These are phyloP conservation scores for Molorchus minor DNA, from an alignment of 2,888 invertebrate genomes.

Conservation along the genomic window DNA sequence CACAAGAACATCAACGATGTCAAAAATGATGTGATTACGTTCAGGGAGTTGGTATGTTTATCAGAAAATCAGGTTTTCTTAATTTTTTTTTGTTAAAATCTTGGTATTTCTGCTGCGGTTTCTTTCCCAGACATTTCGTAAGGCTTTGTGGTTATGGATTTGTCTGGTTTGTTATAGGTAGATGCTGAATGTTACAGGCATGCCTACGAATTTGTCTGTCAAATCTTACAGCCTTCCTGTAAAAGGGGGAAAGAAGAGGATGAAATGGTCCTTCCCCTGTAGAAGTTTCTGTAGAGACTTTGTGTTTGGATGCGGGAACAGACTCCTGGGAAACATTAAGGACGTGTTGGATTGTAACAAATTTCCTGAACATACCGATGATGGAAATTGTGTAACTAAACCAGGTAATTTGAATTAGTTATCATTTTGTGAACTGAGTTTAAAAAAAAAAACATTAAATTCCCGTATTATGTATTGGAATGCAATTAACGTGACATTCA, in stretches of 20 bases:
- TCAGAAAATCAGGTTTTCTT: neutral
- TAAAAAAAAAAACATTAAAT: neutral
- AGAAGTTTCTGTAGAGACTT: slow-evolving; percentile 87
- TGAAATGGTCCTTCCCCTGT: slow-evolving; percentile 76
- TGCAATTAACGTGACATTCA: slow-evolving; percentile 16
- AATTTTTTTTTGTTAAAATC: no score
- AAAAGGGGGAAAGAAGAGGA: slow-evolving; percentile 62
- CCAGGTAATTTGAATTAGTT: slow-evolving; percentile 68
- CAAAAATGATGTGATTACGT: slow-evolving; percentile 79
- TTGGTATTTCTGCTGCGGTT: no score
- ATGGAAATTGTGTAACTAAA: slow-evolving; percentile 78
- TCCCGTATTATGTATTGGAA: neutral
- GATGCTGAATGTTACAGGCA: slow-evolving; percentile 90
- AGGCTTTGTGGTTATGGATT: no score
- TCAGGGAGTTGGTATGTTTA: slow-evolving; percentile 63
- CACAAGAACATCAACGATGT: slow-evolving; percentile 72
- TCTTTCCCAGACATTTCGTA: neutral
- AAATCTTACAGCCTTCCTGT: slow-evolving; percentile 85
- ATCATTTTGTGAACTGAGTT: neutral
- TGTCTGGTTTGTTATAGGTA: slow-evolving; percentile 70
- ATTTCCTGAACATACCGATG: slow-evolving; percentile 82
- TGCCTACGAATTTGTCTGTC: slow-evolving; percentile 90
- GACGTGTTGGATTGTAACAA: slow-evolving; percentile 79
- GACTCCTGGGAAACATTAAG: slow-evolving; percentile 76
- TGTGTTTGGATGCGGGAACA: slow-evolving; percentile 81